Base-by-base conservation (phyloP, 1,140 invertebrate genomes). In the Pseudachorutes palmiensis region DNA sequence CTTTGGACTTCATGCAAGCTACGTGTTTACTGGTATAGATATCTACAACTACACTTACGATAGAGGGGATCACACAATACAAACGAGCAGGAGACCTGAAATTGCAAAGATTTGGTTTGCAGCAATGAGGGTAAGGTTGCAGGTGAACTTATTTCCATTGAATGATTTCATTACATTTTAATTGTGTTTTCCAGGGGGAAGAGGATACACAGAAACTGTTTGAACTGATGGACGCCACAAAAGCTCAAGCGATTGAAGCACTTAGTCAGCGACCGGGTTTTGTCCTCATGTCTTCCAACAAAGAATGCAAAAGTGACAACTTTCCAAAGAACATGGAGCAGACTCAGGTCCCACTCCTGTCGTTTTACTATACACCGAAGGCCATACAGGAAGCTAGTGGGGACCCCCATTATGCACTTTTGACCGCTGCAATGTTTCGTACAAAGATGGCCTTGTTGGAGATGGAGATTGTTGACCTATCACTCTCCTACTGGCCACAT, bases 71-170 rank as follows among this genome's bases (percentile, higher is more conserved):
- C 96, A 96, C 75, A 89, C 94, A 68, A 86, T 98, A 16, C 88
- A 89, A 76, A 94, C 94, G 75, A 94, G 94, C 0, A 82, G 94
- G 16, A 84, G 92, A 68, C 93, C 92, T 9, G 94, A 98, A 75
- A 90, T 96, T 1, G 82, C 96, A 51, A 97, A 97, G 77, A 90
- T 97, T 74, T 98, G 94, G 94, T 87, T 94, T 71, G 94, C 95
- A 91, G 97, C 94, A 94, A 92, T 92, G 75, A 90, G 90, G 0
- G 94, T 94, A 77, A 82, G 59, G 33, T 30, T 1, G 24, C 24
- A 29, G 19, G n/a, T n/a, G n/a, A n/a, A n/a, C n/a, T n/a, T n/a
- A n/a, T n/a, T n/a, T n/a, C n/a, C n/a, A n/a, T n/a, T n/a, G n/a
- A n/a, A n/a, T n/a, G n/a, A n/a, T n/a, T n/a, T n/a, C n/a, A n/a